Evolutionary conservation across 2,888 invertebrate species (phyloP), one percentile per base, ranked within the genome.

Genomic region (Abrostola tripartita): DNA sequence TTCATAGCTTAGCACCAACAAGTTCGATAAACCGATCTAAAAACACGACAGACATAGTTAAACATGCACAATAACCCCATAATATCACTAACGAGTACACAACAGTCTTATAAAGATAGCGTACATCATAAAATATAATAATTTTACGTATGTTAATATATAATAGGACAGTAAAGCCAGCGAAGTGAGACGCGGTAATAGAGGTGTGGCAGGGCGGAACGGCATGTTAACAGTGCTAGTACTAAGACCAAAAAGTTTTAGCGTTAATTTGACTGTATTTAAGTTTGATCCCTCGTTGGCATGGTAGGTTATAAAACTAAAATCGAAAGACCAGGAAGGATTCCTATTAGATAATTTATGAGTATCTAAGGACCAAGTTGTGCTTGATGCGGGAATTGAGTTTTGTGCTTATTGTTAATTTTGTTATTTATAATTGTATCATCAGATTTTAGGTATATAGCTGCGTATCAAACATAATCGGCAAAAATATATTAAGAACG

Each of bases 141-240:
- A 79, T 79, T 70, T 76, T 76, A 79, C 78, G 74, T 80, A 80
- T 80, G 81, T 78, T 79, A 86, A 90, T 89, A 90, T 91, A 90
- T 90, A 91, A 92, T 92, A 90, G 92, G 89, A 92, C 89, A 90
- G 89, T 88, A 88, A 87, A 90, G 69, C 77, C 92, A 89, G 75
- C 91, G 85, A 87, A 92, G 85, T 93, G 79, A 74, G 81, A 88
- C 79, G 80, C 78, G 73, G 88, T 92, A 90, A 92, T 92, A 89
- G 89, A 85, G 78, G 85, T 76, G 78, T 87, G 89, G 78, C 89
- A 87, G 85, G 83, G 86, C 90, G 90, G 88, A 88, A 91, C 92
- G 90, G 79, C 82, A 79, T 76, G 82, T 83, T 84, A 80, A 82
- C 78, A 83, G 80, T 79, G 82, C 83, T 83, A 87, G 73, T 71